Percentiles rank a stretch among this genome's conserved stretches.
Conservation (phyloP, 2,797 vertebrate genomes). For the Pseudomugil gertrudae region DNA sequence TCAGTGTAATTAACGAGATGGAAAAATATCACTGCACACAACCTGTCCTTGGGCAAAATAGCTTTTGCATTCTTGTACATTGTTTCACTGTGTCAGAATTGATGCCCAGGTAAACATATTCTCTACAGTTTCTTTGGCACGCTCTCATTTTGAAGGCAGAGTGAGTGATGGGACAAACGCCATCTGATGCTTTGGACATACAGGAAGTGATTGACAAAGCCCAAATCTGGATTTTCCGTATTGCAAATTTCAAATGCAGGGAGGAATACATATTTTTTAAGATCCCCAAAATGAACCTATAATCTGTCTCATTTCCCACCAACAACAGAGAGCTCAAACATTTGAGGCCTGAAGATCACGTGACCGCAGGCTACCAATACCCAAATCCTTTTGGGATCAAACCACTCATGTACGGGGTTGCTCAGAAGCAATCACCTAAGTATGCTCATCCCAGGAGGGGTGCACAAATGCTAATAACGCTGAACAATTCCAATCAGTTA, state of each 20-base stretch:
- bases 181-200: constrained; percentile 18
- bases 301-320: constrained; percentile 63
- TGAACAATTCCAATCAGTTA: constrained; percentile 76
- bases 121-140: background rate
- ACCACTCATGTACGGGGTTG: constrained; percentile 58
- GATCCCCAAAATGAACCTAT: constrained; percentile 61
- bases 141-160: constrained; percentile 1
- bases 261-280: constrained; percentile 45
- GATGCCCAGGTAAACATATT: background rate
- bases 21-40: constrained; percentile 4
- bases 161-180: constrained; percentile 14
- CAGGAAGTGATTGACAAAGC: constrained; percentile 29
- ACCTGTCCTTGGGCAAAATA: background rate
- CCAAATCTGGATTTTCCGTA: constrained; percentile 43
- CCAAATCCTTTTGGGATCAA: constrained; percentile 75
- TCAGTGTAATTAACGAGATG: background rate
- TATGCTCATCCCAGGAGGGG: constrained; percentile 64
- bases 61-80: background rate
- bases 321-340: constrained; percentile 66
- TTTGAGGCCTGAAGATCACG: constrained; percentile 65
- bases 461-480: constrained; percentile 71
- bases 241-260: constrained; percentile 6
- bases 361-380: constrained; percentile 61
- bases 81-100: constrained; percentile 1
- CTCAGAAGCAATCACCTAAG: constrained; percentile 76